Evolutionary conservation across 2,797 vertebrate species (phyloP), one percentile per base, ranked within the genome.

Genomic region (Mormyrops boulengeri): DNA sequence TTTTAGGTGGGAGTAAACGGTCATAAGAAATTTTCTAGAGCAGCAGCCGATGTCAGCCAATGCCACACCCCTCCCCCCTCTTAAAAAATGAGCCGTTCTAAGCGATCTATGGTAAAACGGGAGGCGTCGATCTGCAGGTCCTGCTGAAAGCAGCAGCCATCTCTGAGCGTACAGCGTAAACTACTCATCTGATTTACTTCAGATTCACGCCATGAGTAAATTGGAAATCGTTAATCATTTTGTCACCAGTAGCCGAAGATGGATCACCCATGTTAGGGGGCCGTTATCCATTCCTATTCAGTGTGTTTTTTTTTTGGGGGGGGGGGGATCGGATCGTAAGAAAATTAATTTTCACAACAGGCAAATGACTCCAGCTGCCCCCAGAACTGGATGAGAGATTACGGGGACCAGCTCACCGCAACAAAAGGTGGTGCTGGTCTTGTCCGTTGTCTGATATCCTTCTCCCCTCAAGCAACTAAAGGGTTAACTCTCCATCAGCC

Each of bases 161-260:
- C 93, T 91, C 17, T 85, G 93, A 88, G 91, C 94, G 91, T 85
- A 93, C 95, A 95, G 96, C 38, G 82, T 93, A 94, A 94, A 94
- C 89, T 92, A 80, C 95, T 90, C 93, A 92, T 91, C 94, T 94
- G 95, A 96, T 96, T 95, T 96, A 93, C 95, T 96, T 95, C 93
- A 95, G 95, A 96, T 95, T 95, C 94, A 94, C 96, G 95, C 94
- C 34, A 88, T 90, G 92, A 94, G 92, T 95, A 95, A 96, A 97
- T 96, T 96, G 95, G 94, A 96, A 96, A 95, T 93, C 95, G 94
- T 97, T 95, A 97, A 96, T 97, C 96, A 97, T 95, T 95, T 94
- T 96, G 95, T 94, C 92, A 95, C 91, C 91, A 89, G 3, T 89
- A 93, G 93, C 60, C 85, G 0, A 96, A 96, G 96, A 97, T 96